phyloP scores from a whole-genome alignment of 1,140 invertebrate species.

The Acromyrmex heyeri region DNA sequence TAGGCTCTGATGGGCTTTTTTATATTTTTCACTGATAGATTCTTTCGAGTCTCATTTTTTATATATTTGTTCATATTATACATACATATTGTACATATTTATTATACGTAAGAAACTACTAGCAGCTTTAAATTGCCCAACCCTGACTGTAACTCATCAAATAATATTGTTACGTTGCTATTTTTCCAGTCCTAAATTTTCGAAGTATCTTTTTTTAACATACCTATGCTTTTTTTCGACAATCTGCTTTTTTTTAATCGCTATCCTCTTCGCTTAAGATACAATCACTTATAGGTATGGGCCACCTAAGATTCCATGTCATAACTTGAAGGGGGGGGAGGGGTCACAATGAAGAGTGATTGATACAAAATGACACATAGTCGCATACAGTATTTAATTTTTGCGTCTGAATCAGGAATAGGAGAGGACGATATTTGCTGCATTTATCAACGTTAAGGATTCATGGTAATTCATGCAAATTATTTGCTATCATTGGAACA shows the following conservation, averaged over 20 bases:
- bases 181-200: neutral
- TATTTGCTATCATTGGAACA: constrained; percentile 64
- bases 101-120: too few species aligned
- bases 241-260: neutral
- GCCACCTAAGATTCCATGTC: constrained; percentile 64
- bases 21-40: too few species aligned
- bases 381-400: constrained; percentile 62
- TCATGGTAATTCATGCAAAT: constrained; percentile 42
- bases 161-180: neutral
- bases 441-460: constrained; percentile 33
- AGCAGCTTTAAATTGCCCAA: too few species aligned
- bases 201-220: neutral
- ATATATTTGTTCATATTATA: too few species aligned
- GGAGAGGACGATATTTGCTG: constrained; percentile 44
- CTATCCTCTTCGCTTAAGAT: constrained; percentile 17
- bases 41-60: too few species aligned
- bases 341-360: constrained; percentile 49
- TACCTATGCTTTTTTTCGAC: neutral
- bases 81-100: too few species aligned
- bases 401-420: constrained; percentile 33
- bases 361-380: constrained; percentile 67
- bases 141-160: neutral
- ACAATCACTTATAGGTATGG: constrained; percentile 52
- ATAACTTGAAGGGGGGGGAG: constrained; percentile 47
- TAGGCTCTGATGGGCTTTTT: too few species aligned